A percentile compares a stretch with the other conserved stretches of the same genome.
phyloP scores from a whole-genome alignment of 1,140 invertebrate species.

The Atta cephalotes region DNA sequence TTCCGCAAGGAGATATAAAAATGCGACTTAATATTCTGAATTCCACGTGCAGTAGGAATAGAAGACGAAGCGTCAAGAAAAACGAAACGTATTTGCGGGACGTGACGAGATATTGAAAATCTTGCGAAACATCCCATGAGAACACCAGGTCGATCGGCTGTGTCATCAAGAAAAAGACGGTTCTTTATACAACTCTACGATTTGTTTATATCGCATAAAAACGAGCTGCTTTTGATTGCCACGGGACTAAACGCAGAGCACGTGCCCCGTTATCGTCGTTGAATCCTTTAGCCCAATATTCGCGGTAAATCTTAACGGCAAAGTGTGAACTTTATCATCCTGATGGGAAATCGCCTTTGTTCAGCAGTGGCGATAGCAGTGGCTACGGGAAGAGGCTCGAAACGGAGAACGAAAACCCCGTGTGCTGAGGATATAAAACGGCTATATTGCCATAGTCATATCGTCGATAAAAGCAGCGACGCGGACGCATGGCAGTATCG shows the following conservation, averaged over 20 bases:
- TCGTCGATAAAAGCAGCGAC: constrained; percentile 33
- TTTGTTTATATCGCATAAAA: constrained; percentile 47
- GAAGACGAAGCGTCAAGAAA: constrained; percentile 33
- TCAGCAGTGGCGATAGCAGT: background rate
- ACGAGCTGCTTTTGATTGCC: constrained; percentile 46
- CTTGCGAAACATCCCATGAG: constrained; percentile 36
- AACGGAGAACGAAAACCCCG: constrained; percentile 9
- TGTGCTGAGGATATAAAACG: constrained; percentile 33
- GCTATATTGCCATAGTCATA: constrained; percentile 25
- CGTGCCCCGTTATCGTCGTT: background rate
- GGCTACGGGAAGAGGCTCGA: background rate
- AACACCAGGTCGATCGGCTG: background rate
- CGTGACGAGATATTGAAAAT: constrained; percentile 60
- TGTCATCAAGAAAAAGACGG: background rate
- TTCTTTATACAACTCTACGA: constrained; percentile 1
- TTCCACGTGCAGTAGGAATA: background rate
- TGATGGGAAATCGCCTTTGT: background rate
- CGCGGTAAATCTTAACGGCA: constrained; percentile 41
- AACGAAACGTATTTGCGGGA: constrained; percentile 19
- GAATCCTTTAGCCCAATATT: background rate
- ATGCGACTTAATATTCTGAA: constrained; percentile 29
- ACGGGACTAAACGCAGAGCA: background rate
- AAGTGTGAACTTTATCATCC: background rate
- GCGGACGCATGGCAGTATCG: no score
- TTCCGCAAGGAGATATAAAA: background rate